Base-by-base conservation (phyloP, 2,888 invertebrate species). In the Acrobasis consociella region DNA sequence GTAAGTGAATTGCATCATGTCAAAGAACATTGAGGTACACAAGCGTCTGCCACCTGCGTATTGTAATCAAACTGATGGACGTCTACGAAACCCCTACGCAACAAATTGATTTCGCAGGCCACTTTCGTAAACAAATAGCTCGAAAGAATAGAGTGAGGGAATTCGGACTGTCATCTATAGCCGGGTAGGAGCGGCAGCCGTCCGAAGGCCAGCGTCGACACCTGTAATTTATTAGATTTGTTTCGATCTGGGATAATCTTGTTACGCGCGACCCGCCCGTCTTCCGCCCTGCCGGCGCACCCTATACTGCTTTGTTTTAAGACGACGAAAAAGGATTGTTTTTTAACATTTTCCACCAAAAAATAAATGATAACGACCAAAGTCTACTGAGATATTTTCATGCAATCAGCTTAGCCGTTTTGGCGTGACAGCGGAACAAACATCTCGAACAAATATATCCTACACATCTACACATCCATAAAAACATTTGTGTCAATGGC, bases 201-300 rank as follows among this genome's bases (percentile, higher is more conserved):
- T 38, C 39, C 69, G 75, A 83, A 84, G 84, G 83, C 77, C 80
- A 72, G 66, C 72, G 72, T 76, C 77, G 80, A 80, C 85, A 87
- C 85, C 85, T 86, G 83, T 78, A 83, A 84, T 89, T 88, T 89
- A 89, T 90, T 90, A 86, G 87, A 88, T 90, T 90, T 87, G 82
- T 84, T 86, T 82, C 83, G 85, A 87, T 83, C 80, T 78, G 72
- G 73, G 82, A 85, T 89, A 89, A 89, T 90, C 87, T 82, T 75
- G 81, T 89, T 88, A 87, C 68, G 69, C 71, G 74, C 46, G 76
- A 73, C 77, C 78, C 70, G 68, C 66, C 72, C 64, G 63, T 3
- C 46, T 10, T 46, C 38, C 60, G 62, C 46, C 60, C 37, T 15
- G 10, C 58, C 46, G 68, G 65, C 64, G 42, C 60, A 60, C 56